Conservation (phyloP, 2,888 invertebrate species). For the Didymodactylos carnosus region DNA sequence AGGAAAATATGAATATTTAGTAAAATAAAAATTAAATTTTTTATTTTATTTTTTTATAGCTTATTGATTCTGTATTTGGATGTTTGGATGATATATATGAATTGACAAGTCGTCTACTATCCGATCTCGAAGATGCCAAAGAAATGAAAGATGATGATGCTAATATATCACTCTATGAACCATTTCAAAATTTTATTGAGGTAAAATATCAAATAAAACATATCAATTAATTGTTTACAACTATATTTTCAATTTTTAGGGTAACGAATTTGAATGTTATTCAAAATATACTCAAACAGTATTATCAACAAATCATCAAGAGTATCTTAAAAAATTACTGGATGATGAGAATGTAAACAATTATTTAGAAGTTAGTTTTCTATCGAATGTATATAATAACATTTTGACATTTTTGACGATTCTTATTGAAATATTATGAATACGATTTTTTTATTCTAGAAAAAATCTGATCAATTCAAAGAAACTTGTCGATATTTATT, state of each 20-base stretch:
- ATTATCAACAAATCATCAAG: background rate
- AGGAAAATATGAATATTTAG: too few relatives aligned
- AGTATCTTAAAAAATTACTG: background rate
- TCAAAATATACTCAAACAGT: background rate
- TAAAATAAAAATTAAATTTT: background rate
- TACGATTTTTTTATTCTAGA: background rate
- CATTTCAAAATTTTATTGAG: background rate
- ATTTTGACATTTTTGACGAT: background rate
- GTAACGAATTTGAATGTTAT: background rate
- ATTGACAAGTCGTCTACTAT: background rate
- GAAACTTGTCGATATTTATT: background rate
- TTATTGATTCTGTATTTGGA: background rate
- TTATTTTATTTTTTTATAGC: background rate
- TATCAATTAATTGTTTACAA: background rate
- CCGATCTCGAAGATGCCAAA: background rate
- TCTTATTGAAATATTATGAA: too few relatives aligned
- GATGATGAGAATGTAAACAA: background rate
- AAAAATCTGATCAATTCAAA: background rate
- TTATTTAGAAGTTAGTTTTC: background rate
- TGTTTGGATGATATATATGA: background rate
- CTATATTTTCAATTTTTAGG: background rate
- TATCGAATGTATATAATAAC: background rate
- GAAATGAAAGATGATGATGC: background rate
- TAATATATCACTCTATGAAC: background rate
- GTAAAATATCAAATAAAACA: background rate